Evolutionary conservation across 2,113 vertebrate species (phyloP).

Genomic region (Anoura caudifer): DNA sequence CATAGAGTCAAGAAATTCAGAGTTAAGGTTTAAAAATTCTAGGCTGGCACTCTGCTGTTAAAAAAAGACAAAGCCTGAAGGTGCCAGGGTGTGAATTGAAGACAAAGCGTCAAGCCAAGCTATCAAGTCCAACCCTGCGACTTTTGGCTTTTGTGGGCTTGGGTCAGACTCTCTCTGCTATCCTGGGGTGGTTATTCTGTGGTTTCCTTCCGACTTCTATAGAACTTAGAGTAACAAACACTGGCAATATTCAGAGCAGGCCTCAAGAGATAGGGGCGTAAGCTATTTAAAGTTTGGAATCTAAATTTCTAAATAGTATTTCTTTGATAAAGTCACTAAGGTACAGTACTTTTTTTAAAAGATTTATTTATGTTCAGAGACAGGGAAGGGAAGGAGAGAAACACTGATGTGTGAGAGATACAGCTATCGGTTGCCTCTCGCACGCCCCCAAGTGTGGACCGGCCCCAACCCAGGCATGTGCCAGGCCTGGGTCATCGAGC

Average conservation of each 20-base stretch:
- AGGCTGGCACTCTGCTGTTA: constrained; percentile 69
- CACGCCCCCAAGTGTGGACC: no score
- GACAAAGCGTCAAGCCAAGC: constrained; percentile 49
- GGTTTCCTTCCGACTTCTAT: constrained; percentile 66
- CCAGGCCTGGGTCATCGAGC: no score
- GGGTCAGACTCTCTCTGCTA: constrained; percentile 44
- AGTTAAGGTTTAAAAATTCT: constrained; percentile 68
- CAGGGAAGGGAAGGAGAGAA: no score
- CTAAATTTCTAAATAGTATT: background rate
- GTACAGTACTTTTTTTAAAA: no score
- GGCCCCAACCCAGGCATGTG: no score
- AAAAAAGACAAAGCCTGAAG: constrained; percentile 47
- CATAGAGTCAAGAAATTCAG: constrained; percentile 80
- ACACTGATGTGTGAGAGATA: no score
- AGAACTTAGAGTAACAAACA: constrained; percentile 61
- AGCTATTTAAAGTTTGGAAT: constrained; percentile 28
- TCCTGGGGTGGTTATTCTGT: constrained; percentile 43
- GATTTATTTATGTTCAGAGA: no score
- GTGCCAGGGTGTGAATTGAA: constrained; percentile 50
- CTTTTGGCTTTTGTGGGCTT: constrained; percentile 63
- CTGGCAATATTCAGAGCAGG: background rate
- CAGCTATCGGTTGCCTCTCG: no score
- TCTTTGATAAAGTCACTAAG: constrained; percentile 15
- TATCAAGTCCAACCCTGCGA: constrained; percentile 45
- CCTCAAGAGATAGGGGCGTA: background rate